A percentile compares a stretch with the other conserved stretches of the same genome.
phyloP scores from a whole-genome alignment of 2,113 vertebrate genomes.

The Theristicus caerulescens region DNA sequence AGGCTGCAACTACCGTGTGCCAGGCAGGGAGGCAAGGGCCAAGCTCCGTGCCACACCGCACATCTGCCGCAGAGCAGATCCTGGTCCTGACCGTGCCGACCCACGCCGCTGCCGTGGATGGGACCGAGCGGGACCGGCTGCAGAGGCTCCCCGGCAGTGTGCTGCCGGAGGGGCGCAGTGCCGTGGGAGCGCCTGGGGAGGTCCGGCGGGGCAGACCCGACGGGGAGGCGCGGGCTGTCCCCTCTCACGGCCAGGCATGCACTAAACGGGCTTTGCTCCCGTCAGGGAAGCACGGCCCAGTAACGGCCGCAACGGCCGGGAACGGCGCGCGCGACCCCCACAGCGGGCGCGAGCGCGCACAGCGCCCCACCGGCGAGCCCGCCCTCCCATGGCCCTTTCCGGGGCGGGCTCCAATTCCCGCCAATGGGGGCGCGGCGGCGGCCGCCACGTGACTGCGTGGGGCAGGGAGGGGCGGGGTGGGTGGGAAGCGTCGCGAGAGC shows the following conservation, averaged over 20 bases:
- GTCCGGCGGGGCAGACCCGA: fast-evolving
- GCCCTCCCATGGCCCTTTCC: neutral
- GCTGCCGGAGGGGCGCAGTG: neutral
- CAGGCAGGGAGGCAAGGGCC: too few relatives aligned
- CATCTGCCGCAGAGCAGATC: neutral
- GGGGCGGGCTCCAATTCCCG: neutral
- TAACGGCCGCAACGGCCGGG: neutral
- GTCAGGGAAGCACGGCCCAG: fast-evolving
- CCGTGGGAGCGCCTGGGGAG: too few relatives aligned
- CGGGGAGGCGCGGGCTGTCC: neutral
- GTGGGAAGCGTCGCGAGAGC: neutral
- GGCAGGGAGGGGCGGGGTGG: neutral
- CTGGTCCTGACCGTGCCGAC: neutral
- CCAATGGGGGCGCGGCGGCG: neutral
- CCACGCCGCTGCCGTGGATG: fast-evolving
- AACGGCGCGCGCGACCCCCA: fast-evolving
- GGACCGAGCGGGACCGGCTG: fast-evolving
- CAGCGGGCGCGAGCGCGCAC: neutral
- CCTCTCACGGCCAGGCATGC: neutral
- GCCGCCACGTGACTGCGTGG: neutral
- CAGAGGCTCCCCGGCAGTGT: fast-evolving
- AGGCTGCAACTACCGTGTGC: neutral
- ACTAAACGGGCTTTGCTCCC: neutral
- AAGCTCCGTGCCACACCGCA: too few relatives aligned
- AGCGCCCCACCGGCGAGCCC: too few relatives aligned